Conservation (phyloP, 1,140 invertebrate genomes). For the Drosophila nigrodunni region DNA sequence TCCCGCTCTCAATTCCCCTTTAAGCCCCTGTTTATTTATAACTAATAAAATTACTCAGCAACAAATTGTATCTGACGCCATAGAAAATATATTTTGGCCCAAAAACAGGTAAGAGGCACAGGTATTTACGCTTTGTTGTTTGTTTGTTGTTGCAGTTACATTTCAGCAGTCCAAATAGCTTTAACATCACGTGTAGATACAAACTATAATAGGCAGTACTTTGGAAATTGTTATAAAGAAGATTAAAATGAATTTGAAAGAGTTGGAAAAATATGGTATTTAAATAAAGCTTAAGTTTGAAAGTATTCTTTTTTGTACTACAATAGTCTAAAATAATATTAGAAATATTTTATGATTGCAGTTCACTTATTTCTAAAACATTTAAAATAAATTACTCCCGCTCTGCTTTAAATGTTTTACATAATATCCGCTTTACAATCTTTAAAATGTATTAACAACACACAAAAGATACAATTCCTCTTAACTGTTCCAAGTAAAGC, state of each 20-base stretch:
- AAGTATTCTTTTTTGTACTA: too few species aligned
- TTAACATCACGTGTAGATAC: conserved; percentile 9
- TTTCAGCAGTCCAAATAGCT: conserved; percentile 9
- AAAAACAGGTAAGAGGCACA: neutral
- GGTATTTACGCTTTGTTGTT: conserved; percentile 21
- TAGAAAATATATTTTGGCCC: conserved; percentile 30
- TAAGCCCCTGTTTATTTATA: conserved; percentile 39
- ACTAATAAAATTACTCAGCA: conserved; percentile 66
- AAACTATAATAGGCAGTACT: conserved; percentile 3
- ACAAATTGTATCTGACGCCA: conserved; percentile 48
- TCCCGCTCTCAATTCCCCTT: neutral
- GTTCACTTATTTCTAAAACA: too few species aligned
- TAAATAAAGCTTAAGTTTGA: too few species aligned
- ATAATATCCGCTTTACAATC: too few species aligned
- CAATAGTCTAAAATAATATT: too few species aligned
- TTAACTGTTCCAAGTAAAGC: neutral
- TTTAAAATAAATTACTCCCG: too few species aligned
- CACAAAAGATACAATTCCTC: too few species aligned
- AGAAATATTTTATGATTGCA: too few species aligned
- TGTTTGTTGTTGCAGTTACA: conserved; percentile 16
- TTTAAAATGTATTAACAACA: too few species aligned
- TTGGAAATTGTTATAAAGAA: neutral
- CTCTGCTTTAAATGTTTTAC: too few species aligned
- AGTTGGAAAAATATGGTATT: neutral
- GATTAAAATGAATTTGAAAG: neutral